A percentile compares a stretch with the other conserved stretches of the same genome.
Conservation (phyloP, 2,888 invertebrate genomes). For the Phortica magna region DNA sequence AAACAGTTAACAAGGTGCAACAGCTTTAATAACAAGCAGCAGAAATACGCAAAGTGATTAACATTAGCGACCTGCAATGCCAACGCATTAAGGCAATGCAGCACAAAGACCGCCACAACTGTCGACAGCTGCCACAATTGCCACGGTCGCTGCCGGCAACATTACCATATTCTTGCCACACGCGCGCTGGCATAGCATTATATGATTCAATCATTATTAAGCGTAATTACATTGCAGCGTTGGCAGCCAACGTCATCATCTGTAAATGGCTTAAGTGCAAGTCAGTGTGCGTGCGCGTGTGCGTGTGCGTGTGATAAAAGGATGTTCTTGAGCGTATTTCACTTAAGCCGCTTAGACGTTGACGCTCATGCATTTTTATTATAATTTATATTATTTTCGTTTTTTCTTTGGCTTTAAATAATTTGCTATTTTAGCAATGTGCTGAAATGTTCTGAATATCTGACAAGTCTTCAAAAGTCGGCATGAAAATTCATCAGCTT, state of each 20-base stretch:
- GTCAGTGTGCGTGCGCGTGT: too few species aligned
- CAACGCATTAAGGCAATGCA: conserved; percentile 1
- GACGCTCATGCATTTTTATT: too few species aligned
- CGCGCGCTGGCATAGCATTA: conserved; percentile 4
- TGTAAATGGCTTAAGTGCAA: not conserved
- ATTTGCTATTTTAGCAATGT: too few species aligned
- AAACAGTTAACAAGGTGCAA: conserved; percentile 37
- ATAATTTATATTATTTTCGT: too few species aligned
- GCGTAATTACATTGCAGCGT: conserved; percentile 29
- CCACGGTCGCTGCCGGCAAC: not conserved
- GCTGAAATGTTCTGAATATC: too few species aligned
- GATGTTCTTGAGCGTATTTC: too few species aligned
- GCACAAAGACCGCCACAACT: not conserved
- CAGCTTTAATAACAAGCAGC: conserved; percentile 18
- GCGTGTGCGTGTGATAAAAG: too few species aligned
- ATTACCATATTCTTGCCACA: not conserved
- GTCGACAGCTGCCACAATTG: not conserved
- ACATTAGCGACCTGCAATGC: not conserved
- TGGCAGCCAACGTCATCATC: not conserved
- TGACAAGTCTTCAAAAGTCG: too few species aligned
- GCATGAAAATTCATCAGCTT: too few species aligned
- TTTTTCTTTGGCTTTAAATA: too few species aligned
- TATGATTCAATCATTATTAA: conserved; percentile 43
- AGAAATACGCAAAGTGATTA: not conserved
- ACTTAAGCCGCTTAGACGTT: too few species aligned